Percentiles rank a stretch among this genome's conserved stretches.
These are phyloP conservation scores for Spilarctia lutea DNA, from an alignment of 2,888 invertebrate species.

Conservation along the genomic window DNA sequence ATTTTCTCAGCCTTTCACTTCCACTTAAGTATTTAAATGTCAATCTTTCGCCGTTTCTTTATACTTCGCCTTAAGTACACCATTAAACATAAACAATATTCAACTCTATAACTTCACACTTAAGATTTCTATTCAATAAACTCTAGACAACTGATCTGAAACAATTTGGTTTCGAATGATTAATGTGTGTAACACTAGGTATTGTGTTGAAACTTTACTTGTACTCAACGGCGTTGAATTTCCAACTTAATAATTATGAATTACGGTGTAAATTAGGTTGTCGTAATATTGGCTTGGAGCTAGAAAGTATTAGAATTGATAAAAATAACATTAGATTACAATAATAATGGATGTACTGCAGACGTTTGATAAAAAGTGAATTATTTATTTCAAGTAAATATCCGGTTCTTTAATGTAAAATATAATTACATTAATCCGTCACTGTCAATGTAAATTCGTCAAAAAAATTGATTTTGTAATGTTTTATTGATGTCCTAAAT, in stretches of 20 bases:
- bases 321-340: constrained; percentile 75
- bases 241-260: constrained; percentile 40
- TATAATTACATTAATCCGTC: constrained; percentile 36
- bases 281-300: constrained; percentile 53
- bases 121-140: constrained; percentile 54
- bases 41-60: constrained; percentile 75
- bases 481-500: neutral
- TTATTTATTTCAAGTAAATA: constrained; percentile 42
- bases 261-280: constrained; percentile 40
- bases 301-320: constrained; percentile 77
- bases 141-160: constrained; percentile 61
- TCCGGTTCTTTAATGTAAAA: constrained; percentile 17
- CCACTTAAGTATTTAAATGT: constrained; percentile 86
- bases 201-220: constrained; percentile 63
- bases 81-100: constrained; percentile 38
- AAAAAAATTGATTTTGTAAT: neutral
- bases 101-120: constrained; percentile 41
- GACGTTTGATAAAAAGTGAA: constrained; percentile 55
- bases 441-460: constrained; percentile 29
- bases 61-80: constrained; percentile 67
- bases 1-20: constrained; percentile 84
- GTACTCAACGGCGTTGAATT: constrained; percentile 37
- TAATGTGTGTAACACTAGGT: constrained; percentile 76
- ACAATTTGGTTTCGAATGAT: constrained; percentile 84
- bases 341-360: constrained; percentile 24